Percentiles rank a stretch among this genome's conserved stretches.
Conservation (phyloP, 1,140 invertebrate genomes). For the Branchinecta lynchi region DNA sequence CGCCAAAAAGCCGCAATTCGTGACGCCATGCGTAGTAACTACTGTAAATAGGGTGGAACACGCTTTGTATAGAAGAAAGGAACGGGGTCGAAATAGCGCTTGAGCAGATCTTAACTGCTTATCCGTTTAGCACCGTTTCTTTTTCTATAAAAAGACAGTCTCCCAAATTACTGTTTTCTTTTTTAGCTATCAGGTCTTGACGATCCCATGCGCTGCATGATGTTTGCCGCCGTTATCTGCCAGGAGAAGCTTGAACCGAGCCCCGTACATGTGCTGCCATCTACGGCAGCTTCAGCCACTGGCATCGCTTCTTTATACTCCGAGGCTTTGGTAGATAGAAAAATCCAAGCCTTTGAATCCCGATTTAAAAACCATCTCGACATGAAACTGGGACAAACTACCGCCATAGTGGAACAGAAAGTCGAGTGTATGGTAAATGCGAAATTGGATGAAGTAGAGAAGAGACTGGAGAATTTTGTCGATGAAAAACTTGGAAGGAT, state of each 20-base stretch:
- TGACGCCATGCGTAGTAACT: too few species aligned
- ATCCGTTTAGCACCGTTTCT: too few species aligned
- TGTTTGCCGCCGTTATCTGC: neutral
- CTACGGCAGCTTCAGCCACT: neutral
- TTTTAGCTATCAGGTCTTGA: neutral
- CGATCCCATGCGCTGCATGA: neutral
- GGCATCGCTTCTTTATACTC: neutral
- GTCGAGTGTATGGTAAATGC: too few species aligned
- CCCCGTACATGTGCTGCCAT: too few species aligned
- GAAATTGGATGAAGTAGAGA: conserved; percentile 5
- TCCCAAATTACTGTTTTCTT: neutral
- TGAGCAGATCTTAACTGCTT: too few species aligned
- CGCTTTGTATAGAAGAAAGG: too few species aligned
- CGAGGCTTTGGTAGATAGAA: neutral
- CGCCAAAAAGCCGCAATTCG: too few species aligned
- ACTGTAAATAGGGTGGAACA: too few species aligned
- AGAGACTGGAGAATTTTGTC: neutral
- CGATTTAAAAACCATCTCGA: neutral
- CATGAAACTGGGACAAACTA: neutral
- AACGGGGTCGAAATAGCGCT: too few species aligned
- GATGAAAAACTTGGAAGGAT: neutral
- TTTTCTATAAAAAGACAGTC: too few species aligned
- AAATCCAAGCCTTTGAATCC: neutral
- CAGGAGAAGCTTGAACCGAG: neutral
- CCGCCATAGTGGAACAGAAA: neutral